Percentiles rank a stretch among this genome's conserved stretches.
Evolutionary conservation across 2,888 invertebrate species (phyloP).

Genomic region (Sinelater perroti): DNA sequence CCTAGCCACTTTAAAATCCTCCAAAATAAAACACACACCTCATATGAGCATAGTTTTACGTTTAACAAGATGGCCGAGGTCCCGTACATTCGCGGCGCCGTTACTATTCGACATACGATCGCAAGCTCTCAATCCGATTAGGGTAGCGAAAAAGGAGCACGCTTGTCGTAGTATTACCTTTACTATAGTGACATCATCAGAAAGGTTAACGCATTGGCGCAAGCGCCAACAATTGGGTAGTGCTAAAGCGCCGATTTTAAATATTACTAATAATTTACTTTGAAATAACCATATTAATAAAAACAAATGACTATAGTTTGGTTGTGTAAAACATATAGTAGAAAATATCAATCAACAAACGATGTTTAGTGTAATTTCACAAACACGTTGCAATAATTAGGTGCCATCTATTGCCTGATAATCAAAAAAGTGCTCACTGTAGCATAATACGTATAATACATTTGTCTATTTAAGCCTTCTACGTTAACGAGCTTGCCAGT

Average conservation of each 20-base stretch:
- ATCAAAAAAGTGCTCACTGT: no score
- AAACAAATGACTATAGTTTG: no score
- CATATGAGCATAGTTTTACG: conserved; percentile 62
- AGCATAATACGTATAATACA: no score
- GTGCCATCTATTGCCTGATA: no score
- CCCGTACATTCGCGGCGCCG: conserved; percentile 56
- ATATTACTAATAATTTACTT: no score
- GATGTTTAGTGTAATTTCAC: no score
- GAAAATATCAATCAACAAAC: no score
- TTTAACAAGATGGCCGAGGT: conserved; percentile 62
- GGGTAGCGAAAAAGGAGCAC: conserved; percentile 31
- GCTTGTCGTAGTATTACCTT: conserved; percentile 49
- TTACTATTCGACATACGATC: conserved; percentile 50
- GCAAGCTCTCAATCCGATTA: conserved; percentile 36
- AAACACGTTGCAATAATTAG: no score
- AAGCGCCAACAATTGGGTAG: conserved; percentile 41
- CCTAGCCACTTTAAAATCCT: conserved; percentile 56
- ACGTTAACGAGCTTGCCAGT: no score
- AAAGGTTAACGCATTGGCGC: conserved; percentile 55
- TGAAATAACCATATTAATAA: no score
- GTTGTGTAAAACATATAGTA: no score
- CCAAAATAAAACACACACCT: conserved; percentile 61
- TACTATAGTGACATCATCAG: conserved; percentile 55
- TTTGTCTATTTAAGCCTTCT: no score
- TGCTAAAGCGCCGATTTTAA: conserved; percentile 35